Conservation (phyloP, 1,140 invertebrate genomes). For the Brachionus sp. region DNA sequence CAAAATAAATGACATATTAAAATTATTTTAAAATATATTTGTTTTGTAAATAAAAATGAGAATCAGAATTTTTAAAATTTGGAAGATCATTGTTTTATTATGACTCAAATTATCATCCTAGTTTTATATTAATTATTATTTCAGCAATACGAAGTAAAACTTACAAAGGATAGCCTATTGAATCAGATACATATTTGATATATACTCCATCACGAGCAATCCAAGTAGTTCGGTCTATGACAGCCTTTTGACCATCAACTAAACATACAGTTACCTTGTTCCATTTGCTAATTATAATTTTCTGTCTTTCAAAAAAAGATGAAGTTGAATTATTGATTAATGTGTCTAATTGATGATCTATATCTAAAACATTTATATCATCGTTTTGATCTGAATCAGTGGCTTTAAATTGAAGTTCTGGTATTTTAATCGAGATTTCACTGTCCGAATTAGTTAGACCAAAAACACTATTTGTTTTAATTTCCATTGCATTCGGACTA, state of each 20-base stretch:
- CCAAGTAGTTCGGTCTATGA: constrained; percentile 6
- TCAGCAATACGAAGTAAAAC: too few species aligned
- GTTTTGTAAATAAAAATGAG: too few species aligned
- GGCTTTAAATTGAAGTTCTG: background rate
- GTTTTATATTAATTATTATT: too few species aligned
- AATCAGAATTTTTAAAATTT: too few species aligned
- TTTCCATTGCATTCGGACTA: background rate
- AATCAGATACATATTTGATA: constrained; percentile 2
- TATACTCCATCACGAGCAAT: background rate
- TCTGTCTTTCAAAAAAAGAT: constrained; percentile 19
- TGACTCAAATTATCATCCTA: too few species aligned
- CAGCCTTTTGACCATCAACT: constrained; percentile 10
- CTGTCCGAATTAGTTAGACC: background rate
- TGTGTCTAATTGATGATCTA: constrained; percentile 7
- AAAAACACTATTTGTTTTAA: background rate
- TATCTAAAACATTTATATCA: background rate
- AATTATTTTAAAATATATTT: too few species aligned
- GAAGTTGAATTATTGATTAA: background rate
- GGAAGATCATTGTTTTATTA: too few species aligned
- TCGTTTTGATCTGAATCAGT: background rate
- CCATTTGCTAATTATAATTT: constrained; percentile 27
- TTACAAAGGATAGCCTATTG: constrained; percentile 28
- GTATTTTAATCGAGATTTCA: background rate
- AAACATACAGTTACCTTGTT: constrained; percentile 20
- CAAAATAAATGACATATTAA: too few species aligned